Conservation (phyloP, 1,140 invertebrate genomes). For the Scaptomyza graminum region DNA sequence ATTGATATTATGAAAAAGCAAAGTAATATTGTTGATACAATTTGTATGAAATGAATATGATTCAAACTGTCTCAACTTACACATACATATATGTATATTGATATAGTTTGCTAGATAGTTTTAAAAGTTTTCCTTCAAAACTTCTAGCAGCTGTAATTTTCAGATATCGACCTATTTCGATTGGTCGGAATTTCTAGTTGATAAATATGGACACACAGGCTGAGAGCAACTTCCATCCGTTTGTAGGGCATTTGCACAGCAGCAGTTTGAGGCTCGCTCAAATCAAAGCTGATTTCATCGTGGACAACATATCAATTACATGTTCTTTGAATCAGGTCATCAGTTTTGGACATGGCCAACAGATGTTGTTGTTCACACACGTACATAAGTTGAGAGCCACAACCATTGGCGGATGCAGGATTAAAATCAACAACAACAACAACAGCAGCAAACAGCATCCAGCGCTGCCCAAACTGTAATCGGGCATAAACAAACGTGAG, state of each 20-base stretch:
- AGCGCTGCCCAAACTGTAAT: conserved; percentile 55
- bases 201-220: neutral
- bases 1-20: too few relatives aligned
- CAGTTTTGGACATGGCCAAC: conserved; percentile 71
- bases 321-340: conserved; percentile 72
- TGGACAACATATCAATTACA: conserved; percentile 79
- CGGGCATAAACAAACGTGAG: conserved; percentile 40
- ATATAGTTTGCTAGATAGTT: too few relatives aligned
- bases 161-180: neutral
- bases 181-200: neutral
- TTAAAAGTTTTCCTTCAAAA: too few relatives aligned
- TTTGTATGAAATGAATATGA: too few relatives aligned
- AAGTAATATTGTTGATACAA: too few relatives aligned
- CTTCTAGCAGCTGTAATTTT: neutral
- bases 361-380: conserved; percentile 42
- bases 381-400: neutral
- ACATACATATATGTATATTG: too few relatives aligned
- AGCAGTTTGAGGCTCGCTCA: conserved; percentile 7
- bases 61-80: too few relatives aligned
- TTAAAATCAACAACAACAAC: conserved; percentile 23
- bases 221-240: neutral
- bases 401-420: conserved; percentile 42
- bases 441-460: conserved; percentile 21
- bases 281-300: conserved; percentile 50
- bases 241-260: conserved; percentile 39